Percentiles rank a stretch among this genome's conserved stretches.
phyloP scores from a whole-genome alignment of 2,888 invertebrate genomes.

The Endotricha flammealis region DNA sequence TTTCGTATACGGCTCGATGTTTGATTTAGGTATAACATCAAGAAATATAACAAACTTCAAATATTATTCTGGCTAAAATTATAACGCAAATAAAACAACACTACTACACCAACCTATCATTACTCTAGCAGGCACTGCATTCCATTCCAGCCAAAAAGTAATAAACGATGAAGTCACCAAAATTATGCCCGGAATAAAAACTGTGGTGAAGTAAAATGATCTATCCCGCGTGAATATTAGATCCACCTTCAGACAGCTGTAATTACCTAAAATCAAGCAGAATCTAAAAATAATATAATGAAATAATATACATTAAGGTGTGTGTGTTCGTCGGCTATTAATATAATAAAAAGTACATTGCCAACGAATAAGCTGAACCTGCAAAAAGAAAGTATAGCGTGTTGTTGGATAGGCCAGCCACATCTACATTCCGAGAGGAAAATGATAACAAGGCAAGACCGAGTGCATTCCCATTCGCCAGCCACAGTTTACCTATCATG shows the following conservation, averaged over 20 bases:
- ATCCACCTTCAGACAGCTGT: conserved; percentile 96
- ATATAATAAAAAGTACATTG: conserved; percentile 36
- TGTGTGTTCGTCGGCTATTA: conserved; percentile 32
- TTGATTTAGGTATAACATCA: too few species aligned
- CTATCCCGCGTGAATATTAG: conserved; percentile 96
- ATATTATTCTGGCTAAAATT: conserved; percentile 1
- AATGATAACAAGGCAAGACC: conserved; percentile 53
- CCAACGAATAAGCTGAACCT: conserved; percentile 54
- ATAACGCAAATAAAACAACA: conserved; percentile 8
- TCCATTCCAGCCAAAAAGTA: conserved; percentile 98
- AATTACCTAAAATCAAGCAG: conserved; percentile 88
- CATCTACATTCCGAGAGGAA: conserved; percentile 49
- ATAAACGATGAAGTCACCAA: conserved; percentile 98
- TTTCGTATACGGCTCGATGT: too few species aligned
- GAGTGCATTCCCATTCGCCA: conserved; percentile 56
- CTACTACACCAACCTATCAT: conserved; percentile 90
- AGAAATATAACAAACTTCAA: too few species aligned
- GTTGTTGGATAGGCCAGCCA: conserved; percentile 66
- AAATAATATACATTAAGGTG: conserved; percentile 32
- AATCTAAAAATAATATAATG: conserved; percentile 58
- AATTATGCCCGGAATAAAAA: conserved; percentile 97
- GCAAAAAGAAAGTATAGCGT: conserved; percentile 55
- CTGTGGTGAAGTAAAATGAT: conserved; percentile 97
- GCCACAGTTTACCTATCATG: conserved; percentile 86
- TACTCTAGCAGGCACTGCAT: conserved; percentile 96